These are phyloP conservation scores for Austrofundulus limnaeus DNA, from an alignment of 2,113 vertebrate species.

Conservation along the genomic window DNA sequence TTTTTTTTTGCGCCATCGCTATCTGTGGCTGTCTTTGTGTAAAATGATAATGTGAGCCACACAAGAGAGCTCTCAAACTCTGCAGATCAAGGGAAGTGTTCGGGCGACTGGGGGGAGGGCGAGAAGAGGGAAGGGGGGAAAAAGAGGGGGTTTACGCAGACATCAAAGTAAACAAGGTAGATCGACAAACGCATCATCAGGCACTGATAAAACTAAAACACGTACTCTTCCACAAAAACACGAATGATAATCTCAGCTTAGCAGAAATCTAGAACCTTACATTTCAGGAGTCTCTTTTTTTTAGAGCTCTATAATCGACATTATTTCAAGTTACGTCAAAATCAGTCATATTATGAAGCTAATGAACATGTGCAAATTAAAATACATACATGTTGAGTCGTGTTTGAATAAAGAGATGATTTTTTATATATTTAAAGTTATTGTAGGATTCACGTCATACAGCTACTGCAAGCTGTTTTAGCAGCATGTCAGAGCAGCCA, in stretches of 20 bases:
- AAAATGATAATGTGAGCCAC: conserved; percentile 63
- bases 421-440: neutral
- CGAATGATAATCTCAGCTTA: no score
- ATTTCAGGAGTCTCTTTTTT: no score
- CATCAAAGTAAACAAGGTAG: conserved; percentile 48
- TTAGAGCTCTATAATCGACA: no score
- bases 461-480: conserved; percentile 2
- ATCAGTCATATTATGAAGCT: no score
- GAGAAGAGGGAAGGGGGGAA: conserved; percentile 4
- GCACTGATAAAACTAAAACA: conserved; percentile 16
- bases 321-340: no score
- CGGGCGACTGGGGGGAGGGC: conserved; percentile 36
- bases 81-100: conserved; percentile 52
- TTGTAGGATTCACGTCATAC: neutral
- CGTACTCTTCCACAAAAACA: conserved; percentile 6
- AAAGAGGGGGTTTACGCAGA: conserved; percentile 21
- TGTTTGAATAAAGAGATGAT: neutral
- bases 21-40: conserved; percentile 65
- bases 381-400: neutral
- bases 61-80: conserved; percentile 59
- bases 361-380: neutral
- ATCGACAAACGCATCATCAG: conserved; percentile 27
- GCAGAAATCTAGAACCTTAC: no score
- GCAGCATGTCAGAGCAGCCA: conserved; percentile 8
- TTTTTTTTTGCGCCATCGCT: conserved; percentile 67